These are phyloP conservation scores for Sylvilagus floridanus DNA, from an alignment of 2,797 vertebrate species.

Conservation along the genomic window DNA sequence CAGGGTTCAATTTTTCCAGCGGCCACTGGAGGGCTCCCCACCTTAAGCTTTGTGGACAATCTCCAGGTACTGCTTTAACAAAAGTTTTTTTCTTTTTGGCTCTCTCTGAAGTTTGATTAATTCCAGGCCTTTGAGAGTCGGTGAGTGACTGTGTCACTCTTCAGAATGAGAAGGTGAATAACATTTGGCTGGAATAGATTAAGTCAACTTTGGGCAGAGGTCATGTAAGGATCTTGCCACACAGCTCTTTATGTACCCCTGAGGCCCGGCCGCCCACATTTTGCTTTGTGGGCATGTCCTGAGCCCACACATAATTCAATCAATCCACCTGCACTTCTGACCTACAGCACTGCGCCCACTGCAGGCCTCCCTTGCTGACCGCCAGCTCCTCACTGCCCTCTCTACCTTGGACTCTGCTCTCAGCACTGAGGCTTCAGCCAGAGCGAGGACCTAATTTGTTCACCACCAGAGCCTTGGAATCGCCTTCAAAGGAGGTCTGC, in stretches of 20 bases:
- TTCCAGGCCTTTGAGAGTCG: slow-evolving; percentile 22
- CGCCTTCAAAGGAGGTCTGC: neutral
- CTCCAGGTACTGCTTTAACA: slow-evolving; percentile 28
- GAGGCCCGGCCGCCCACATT: neutral
- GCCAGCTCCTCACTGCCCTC: neutral
- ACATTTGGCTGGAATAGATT: slow-evolving; percentile 38
- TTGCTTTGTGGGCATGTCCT: neutral
- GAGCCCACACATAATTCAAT: neutral
- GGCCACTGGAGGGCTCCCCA: slow-evolving; percentile 86
- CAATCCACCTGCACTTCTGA: neutral
- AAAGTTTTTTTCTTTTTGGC: neutral
- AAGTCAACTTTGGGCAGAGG: slow-evolving; percentile 34
- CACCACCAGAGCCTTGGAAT: neutral
- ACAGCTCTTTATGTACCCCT: neutral
- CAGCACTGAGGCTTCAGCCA: neutral
- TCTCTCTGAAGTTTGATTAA: slow-evolving; percentile 64
- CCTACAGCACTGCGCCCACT: neutral
- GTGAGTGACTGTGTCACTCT: slow-evolving; percentile 49
- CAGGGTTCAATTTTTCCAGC: slow-evolving; percentile 56
- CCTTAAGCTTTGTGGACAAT: slow-evolving; percentile 72
- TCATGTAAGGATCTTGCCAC: slow-evolving; percentile 56
- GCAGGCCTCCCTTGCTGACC: neutral
- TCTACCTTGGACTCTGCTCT: neutral
- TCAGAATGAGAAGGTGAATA: neutral
- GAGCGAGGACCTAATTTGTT: neutral